A percentile compares a stretch with the other conserved stretches of the same genome.
phyloP scores from a whole-genome alignment of 2,888 invertebrate species.

The Ochropleura plecta region DNA sequence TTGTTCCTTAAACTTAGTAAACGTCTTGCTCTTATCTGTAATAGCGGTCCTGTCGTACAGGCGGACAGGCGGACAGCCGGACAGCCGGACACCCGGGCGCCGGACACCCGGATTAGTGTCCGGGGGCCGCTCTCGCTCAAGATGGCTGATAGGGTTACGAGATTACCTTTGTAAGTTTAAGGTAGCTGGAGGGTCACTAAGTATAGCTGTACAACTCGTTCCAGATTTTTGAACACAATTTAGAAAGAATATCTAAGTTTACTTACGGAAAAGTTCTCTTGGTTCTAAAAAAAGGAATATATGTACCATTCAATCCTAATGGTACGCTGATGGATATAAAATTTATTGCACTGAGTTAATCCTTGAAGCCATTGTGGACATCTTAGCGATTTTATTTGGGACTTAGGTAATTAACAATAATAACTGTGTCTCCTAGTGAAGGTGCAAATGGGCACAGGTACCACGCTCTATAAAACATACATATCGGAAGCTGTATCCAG shows the following conservation, averaged over 20 bases:
- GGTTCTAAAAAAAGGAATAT: no score
- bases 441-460: background rate
- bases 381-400: no score
- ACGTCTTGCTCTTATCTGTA: conserved; percentile 71
- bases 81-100: conserved; percentile 36
- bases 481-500: background rate
- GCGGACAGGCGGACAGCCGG: conserved; percentile 42
- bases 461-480: background rate
- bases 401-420: no score
- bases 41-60: conserved; percentile 44
- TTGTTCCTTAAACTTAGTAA: conserved; percentile 59
- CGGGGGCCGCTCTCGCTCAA: conserved; percentile 31
- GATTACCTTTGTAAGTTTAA: conserved; percentile 47
- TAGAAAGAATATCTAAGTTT: no score
- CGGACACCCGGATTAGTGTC: conserved; percentile 58
- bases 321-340: no score
- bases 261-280: no score
- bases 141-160: conserved; percentile 53
- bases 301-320: no score
- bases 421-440: no score
- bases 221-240: no score
- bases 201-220: conserved; percentile 4
- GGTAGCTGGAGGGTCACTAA: conserved; percentile 4
- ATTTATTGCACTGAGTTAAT: no score
- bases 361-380: no score